Evolutionary conservation across 2,797 vertebrate genomes (phyloP).

Genomic region (Echiichthys vipera): DNA sequence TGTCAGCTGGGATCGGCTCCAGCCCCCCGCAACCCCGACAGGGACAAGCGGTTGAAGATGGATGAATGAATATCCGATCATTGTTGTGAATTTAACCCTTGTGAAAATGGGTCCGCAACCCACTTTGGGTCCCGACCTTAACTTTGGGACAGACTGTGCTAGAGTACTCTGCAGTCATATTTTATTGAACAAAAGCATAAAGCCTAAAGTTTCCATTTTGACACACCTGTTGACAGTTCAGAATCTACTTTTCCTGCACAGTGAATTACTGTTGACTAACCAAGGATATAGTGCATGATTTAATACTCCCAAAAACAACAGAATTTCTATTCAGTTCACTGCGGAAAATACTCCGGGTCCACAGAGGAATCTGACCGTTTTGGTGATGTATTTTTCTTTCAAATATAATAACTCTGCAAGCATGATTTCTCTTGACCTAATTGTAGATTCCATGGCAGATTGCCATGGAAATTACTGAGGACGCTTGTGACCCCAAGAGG

Average conservation of each 20-base stretch:
- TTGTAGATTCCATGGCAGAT: background rate
- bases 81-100: too few species aligned
- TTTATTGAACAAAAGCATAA: background rate
- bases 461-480: background rate
- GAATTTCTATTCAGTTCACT: constrained; percentile 1
- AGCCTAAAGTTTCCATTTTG: background rate
- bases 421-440: constrained; percentile 5
- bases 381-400: background rate
- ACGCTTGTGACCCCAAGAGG: constrained; percentile 1
- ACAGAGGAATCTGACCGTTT: background rate
- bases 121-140: too few species aligned
- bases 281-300: background rate
- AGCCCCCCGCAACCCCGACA: too few species aligned
- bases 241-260: background rate
- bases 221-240: background rate
- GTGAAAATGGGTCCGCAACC: too few species aligned
- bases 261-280: background rate
- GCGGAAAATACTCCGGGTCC: background rate
- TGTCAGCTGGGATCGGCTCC: too few species aligned
- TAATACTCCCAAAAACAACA: background rate
- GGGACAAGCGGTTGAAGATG: too few species aligned
- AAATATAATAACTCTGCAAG: background rate
- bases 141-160: too few species aligned
- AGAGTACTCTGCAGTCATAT: background rate
- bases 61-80: too few species aligned